A percentile compares a stretch with the other conserved stretches of the same genome.
Evolutionary conservation across 1,140 invertebrate genomes (phyloP).

Genomic region (Glossosoma conforme): DNA sequence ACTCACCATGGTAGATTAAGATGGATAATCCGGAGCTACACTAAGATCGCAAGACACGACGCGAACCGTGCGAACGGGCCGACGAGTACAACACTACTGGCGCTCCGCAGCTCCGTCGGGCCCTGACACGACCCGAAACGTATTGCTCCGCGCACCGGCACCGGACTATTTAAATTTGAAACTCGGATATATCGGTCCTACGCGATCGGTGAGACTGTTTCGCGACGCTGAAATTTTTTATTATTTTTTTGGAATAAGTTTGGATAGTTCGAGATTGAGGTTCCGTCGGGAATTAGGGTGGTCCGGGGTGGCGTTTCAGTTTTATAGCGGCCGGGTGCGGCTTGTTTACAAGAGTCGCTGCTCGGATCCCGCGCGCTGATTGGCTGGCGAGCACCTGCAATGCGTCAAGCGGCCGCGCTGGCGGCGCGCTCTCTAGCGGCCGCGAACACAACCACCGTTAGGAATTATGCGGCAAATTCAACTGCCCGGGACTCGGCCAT

Average conservation of each 20-base stretch:
- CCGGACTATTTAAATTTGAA: conserved; percentile 45
- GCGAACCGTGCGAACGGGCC: conserved; percentile 49
- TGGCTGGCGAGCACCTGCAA: conserved; percentile 75
- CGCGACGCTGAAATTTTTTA: conserved; percentile 4
- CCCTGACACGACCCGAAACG: conserved; percentile 39
- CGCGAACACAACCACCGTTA: conserved; percentile 18
- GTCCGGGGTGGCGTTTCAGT: conserved; percentile 48
- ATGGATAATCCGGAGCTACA: conserved; percentile 53
- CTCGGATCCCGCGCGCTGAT: conserved; percentile 57
- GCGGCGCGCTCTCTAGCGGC: conserved; percentile 33
- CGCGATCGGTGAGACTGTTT: conserved; percentile 18
- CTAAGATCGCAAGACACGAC: conserved; percentile 50
- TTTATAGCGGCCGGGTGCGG: conserved; percentile 50
- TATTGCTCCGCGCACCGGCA: conserved; percentile 33
- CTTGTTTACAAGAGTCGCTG: conserved; percentile 55
- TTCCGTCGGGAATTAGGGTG: conserved; percentile 31
- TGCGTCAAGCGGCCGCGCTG: conserved; percentile 62
- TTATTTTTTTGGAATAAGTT: conserved; percentile 1
- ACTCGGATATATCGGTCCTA: conserved; percentile 43
- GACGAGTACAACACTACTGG: conserved; percentile 52
- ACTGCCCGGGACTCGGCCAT: conserved; percentile 14
- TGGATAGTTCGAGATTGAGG: conserved; percentile 1
- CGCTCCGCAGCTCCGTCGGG: conserved; percentile 48
- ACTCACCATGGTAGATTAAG: conserved; percentile 58
- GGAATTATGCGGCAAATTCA: conserved; percentile 29